Conservation (phyloP, 1,140 invertebrate species). For the Aphaenogaster ashmeadi region DNA sequence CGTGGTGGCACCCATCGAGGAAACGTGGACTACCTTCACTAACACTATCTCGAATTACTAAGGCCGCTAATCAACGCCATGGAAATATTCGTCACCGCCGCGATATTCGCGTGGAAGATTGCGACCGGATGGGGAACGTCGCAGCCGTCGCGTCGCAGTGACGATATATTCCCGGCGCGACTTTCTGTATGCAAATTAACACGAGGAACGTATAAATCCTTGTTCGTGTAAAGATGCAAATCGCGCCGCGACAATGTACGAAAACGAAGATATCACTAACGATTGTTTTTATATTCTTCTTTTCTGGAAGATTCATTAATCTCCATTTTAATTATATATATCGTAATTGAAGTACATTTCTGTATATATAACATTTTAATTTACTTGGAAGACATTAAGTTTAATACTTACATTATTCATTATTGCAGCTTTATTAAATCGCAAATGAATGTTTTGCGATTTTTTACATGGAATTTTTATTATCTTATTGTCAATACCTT, state of each 20-base stretch:
- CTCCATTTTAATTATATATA: constrained; percentile 2
- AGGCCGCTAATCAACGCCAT: constrained; percentile 51
- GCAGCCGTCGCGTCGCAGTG: neutral
- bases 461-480: neutral
- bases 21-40: constrained; percentile 83
- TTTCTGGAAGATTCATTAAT: neutral
- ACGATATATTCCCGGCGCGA: constrained; percentile 42
- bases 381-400: neutral
- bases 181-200: constrained; percentile 71
- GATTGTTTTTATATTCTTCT: neutral
- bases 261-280: neutral
- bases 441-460: neutral
- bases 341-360: constrained; percentile 49
- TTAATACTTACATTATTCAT: constrained; percentile 2
- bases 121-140: neutral
- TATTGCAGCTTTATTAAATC: neutral
- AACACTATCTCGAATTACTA: constrained; percentile 77
- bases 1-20: constrained; percentile 92
- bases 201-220: constrained; percentile 45
- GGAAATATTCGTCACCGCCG: constrained; percentile 31
- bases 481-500: neutral
- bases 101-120: constrained; percentile 11
- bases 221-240: constrained; percentile 40
- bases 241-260: neutral
- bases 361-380: constrained; percentile 28